phyloP scores from a whole-genome alignment of 2,888 invertebrate species.

The Cephus pygmeus region DNA sequence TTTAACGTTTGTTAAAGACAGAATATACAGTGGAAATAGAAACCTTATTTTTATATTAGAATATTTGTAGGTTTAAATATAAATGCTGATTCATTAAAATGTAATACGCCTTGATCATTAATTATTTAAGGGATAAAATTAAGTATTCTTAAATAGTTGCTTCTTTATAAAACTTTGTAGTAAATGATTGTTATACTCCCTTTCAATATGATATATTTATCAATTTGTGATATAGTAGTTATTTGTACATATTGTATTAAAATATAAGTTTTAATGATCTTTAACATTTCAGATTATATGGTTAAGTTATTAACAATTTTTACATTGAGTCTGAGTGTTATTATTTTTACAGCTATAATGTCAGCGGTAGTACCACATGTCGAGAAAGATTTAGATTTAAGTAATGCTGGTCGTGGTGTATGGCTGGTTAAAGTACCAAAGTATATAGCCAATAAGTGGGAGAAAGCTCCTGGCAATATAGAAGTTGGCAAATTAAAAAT shows the following conservation, averaged over 20 bases:
- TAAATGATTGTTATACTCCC: no score
- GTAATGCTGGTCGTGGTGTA: conserved; percentile 90
- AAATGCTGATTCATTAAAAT: neutral
- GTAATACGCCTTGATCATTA: neutral
- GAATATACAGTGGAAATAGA: neutral
- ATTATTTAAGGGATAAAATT: neutral
- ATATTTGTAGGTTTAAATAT: neutral
- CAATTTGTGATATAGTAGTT: neutral
- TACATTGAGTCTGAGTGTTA: neutral
- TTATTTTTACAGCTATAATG: conserved; percentile 44
- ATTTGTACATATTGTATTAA: neutral
- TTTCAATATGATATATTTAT: neutral
- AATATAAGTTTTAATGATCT: neutral
- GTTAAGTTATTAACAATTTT: neutral
- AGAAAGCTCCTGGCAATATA: conserved; percentile 88
- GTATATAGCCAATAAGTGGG: conserved; percentile 96
- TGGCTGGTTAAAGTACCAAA: conserved; percentile 98
- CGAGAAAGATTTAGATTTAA: conserved; percentile 86
- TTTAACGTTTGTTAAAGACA: neutral
- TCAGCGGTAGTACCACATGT: conserved; percentile 68
- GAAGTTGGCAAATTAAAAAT: conserved; percentile 95
- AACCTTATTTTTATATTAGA: neutral
- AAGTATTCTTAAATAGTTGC: neutral
- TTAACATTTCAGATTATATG: neutral
- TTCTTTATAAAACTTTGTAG: neutral